These are phyloP conservation scores for Neosilurus mollespiculum DNA, from an alignment of 2,797 vertebrate species.

Conservation along the genomic window DNA sequence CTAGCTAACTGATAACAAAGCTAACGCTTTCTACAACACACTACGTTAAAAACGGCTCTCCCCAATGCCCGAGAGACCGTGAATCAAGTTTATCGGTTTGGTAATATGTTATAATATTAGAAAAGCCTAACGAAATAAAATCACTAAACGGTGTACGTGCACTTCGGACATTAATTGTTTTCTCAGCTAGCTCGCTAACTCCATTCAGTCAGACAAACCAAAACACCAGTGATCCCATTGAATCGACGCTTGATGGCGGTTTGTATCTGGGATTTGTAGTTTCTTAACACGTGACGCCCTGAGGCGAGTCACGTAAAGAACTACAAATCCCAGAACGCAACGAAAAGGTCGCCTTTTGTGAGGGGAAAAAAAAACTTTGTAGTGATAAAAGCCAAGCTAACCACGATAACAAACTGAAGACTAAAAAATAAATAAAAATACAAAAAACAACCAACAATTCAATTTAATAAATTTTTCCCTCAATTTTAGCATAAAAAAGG, in stretches of 20 bases:
- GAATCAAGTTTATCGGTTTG: not conserved
- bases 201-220: constrained; percentile 58
- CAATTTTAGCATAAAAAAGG: no score
- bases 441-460: fast-evolving
- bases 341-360: not conserved
- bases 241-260: not conserved
- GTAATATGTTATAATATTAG: no score
- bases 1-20: not conserved
- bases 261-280: constrained; percentile 70
- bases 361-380: not conserved
- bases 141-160: no score
- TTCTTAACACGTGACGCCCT: not conserved
- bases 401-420: not conserved
- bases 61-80: no score
- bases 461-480: no score
- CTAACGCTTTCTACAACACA: not conserved
- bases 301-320: not conserved
- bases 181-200: not conserved
- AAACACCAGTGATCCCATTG: constrained; percentile 66
- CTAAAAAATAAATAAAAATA: no score
- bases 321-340: constrained; percentile 58
- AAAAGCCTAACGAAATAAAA: not conserved
- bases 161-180: not conserved
- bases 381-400: not conserved
- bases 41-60: not conserved